Conservation (phyloP, 1,140 invertebrate species). For the Drosophila simulans region DNA sequence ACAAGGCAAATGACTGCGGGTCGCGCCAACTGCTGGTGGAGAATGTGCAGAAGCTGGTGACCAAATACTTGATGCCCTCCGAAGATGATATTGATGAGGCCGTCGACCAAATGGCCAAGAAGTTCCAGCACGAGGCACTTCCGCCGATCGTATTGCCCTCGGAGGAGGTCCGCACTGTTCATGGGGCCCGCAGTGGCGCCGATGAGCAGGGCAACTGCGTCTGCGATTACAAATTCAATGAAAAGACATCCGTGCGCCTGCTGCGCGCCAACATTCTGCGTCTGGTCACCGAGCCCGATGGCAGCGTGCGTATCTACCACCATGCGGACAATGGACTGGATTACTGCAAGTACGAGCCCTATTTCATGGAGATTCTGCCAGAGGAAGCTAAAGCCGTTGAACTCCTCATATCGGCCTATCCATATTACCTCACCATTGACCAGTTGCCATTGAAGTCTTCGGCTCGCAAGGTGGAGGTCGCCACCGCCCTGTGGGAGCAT, state of each 20-base stretch:
- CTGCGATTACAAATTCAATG: conserved; percentile 88
- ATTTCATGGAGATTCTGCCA: conserved; percentile 90
- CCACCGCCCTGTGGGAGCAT: conserved; percentile 89
- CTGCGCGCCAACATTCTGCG: conserved; percentile 90
- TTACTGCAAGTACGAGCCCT: conserved; percentile 92
- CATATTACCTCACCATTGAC: conserved; percentile 90
- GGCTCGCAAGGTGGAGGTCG: conserved; percentile 87
- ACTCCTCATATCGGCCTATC: conserved; percentile 90
- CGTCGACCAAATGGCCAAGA: conserved; percentile 93
- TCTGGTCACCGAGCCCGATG: conserved; percentile 88
- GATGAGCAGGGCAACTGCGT: conserved; percentile 87
- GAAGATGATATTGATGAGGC: conserved; percentile 91
- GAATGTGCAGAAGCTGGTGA: conserved; percentile 86
- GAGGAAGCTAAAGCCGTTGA: conserved; percentile 89
- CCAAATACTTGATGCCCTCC: conserved; percentile 37
- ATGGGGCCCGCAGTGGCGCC: conserved; percentile 89
- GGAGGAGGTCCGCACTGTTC: conserved; percentile 89
- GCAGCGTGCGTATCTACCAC: conserved; percentile 90
- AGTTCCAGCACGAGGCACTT: conserved; percentile 93
- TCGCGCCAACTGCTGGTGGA: conserved; percentile 86
- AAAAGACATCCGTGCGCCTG: conserved; percentile 89
- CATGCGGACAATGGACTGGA: conserved; percentile 92
- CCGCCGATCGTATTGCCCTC: conserved; percentile 90
- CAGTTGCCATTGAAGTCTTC: conserved; percentile 89
- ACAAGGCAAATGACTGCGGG: conserved; percentile 85